phyloP scores from a whole-genome alignment of 2,113 vertebrate genomes.

The Psittacara wagleri region DNA sequence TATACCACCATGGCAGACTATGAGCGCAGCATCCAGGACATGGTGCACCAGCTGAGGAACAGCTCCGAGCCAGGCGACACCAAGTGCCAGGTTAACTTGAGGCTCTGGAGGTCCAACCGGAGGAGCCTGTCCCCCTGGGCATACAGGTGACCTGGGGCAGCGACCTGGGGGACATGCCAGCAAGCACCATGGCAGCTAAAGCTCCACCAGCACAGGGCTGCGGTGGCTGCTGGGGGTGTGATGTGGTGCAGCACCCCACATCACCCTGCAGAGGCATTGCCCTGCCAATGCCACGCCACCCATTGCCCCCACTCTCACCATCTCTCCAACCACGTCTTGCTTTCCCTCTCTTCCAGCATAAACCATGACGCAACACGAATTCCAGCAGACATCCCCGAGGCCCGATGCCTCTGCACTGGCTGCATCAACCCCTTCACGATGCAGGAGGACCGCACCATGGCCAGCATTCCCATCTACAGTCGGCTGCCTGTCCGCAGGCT shows the following conservation, averaged over 20 bases:
- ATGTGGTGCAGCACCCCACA: rapidly evolving
- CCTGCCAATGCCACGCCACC: neutral
- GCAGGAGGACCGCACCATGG: constrained; percentile 87
- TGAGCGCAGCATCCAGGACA: constrained; percentile 79
- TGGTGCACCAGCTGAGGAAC: constrained; percentile 82
- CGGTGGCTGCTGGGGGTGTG: neutral
- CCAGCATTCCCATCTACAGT: constrained; percentile 85
- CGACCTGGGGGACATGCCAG: rapidly evolving
- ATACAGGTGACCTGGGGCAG: constrained; percentile 76
- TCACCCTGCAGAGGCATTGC: rapidly evolving
- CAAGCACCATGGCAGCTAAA: rapidly evolving
- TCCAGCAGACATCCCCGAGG: constrained; percentile 82
- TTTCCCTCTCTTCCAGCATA: constrained; percentile 69
- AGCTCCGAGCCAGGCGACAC: constrained; percentile 70
- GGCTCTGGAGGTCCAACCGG: constrained; percentile 84
- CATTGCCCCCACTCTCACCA: rapidly evolving
- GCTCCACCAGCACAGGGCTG: neutral
- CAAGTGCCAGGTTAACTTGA: constrained; percentile 83
- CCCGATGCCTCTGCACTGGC: constrained; percentile 78
- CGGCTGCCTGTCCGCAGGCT: constrained; percentile 81
- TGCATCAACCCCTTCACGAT: constrained; percentile 88
- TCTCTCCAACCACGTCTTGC: rapidly evolving
- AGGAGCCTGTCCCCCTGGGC: constrained; percentile 86
- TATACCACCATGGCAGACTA: constrained; percentile 78
- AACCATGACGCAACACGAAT: constrained; percentile 81